Evolutionary conservation across 92 coral and sea anemone genomes (phyloP).

Genomic region (Actinostola sp.): DNA sequence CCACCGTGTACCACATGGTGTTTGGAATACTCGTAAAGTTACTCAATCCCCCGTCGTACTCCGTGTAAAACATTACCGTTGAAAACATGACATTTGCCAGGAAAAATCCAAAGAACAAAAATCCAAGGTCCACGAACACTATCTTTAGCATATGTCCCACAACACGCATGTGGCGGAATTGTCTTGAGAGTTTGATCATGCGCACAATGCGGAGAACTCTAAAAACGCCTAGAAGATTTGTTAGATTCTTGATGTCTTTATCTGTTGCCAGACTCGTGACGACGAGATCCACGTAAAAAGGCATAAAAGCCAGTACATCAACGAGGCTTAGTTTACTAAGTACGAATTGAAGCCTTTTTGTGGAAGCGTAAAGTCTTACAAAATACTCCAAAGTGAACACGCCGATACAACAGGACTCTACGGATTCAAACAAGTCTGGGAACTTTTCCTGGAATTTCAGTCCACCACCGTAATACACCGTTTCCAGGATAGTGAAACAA

Average conservation of each 20-base stretch:
- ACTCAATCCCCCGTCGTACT: constrained; percentile 44
- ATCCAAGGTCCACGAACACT: constrained; percentile 87
- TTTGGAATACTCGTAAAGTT: constrained; percentile 83
- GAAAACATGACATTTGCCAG: constrained; percentile 85
- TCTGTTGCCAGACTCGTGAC: constrained; percentile 38
- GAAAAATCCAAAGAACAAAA: constrained; percentile 81
- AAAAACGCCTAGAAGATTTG: constrained; percentile 66
- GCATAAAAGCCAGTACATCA: constrained; percentile 77
- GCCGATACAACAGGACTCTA: constrained; percentile 73
- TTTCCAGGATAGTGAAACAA: constrained; percentile 65
- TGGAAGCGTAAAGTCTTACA: constrained; percentile 76
- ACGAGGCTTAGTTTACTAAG: constrained; percentile 74
- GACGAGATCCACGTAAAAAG: constrained; percentile 73
- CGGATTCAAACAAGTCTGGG: constrained; percentile 49
- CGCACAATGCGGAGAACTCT: constrained; percentile 85
- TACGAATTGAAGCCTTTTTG: constrained; percentile 50
- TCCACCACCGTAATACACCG: constrained; percentile 36
- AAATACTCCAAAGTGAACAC: constrained; percentile 83
- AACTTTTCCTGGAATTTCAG: constrained; percentile 61
- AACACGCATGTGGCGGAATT: constrained; percentile 82
- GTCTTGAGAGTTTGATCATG: constrained; percentile 85
- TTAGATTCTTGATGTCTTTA: constrained; percentile 46
- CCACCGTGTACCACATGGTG: constrained; percentile 92
- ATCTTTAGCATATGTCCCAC: constrained; percentile 74
- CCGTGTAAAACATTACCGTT: constrained; percentile 77